A percentile compares a stretch with the other conserved stretches of the same genome.
Evolutionary conservation across 2,888 invertebrate genomes (phyloP).

Genomic region (Lithosia quadra): DNA sequence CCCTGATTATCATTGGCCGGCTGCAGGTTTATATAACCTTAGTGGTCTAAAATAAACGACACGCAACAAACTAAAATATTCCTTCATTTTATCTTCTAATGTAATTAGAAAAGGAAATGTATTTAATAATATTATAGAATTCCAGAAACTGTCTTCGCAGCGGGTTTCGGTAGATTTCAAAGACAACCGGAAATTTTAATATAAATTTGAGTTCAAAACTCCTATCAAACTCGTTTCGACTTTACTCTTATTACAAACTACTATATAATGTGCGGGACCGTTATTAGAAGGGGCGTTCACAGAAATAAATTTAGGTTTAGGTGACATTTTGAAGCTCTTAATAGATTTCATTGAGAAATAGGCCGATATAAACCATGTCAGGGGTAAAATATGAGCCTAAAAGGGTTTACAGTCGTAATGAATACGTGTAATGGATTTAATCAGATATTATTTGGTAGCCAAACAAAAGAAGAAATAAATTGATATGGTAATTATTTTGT

Average conservation of each 20-base stretch:
- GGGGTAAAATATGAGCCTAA: not conserved
- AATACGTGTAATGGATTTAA: not conserved
- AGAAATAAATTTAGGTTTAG: conserved; percentile 12
- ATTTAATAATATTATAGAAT: conserved; percentile 9
- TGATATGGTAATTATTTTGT: not conserved
- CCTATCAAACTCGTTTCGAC: conserved; percentile 26
- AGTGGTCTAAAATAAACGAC: not conserved
- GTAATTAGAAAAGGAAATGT: not conserved
- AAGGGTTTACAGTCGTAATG: conserved; percentile 3
- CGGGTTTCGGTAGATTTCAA: conserved; percentile 19
- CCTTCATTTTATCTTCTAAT: not conserved
- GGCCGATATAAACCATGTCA: conserved; percentile 1
- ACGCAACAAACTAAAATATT: not conserved
- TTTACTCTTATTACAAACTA: conserved; percentile 25
- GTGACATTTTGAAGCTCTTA: conserved; percentile 8
- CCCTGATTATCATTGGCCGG: not conserved
- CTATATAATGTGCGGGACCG: conserved; percentile 14
- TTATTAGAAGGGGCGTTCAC: conserved; percentile 12
- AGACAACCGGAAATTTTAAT: conserved; percentile 35
- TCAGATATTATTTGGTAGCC: not conserved
- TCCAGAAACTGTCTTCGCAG: not conserved
- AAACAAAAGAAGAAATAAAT: not conserved
- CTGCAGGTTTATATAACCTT: not conserved
- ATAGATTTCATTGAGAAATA: conserved; percentile 12
- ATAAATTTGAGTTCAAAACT: conserved; percentile 36